These are phyloP conservation scores for Malurus melanocephalus DNA, from an alignment of 2,113 vertebrate genomes.

Conservation along the genomic window DNA sequence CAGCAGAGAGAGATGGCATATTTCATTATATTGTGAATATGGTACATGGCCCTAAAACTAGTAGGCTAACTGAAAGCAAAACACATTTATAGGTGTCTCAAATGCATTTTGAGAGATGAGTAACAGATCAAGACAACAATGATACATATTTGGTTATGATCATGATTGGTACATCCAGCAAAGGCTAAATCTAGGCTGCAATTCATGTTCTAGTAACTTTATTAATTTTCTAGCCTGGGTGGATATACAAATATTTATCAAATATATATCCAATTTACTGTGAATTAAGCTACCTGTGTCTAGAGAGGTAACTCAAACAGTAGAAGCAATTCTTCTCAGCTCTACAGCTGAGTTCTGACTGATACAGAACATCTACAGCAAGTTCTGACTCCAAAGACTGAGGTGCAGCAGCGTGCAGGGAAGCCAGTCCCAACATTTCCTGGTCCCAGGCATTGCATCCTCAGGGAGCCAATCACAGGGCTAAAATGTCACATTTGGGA, in stretches of 20 bases:
- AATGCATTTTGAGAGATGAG: neutral
- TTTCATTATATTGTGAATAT: neutral
- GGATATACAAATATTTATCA: neutral
- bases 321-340: neutral
- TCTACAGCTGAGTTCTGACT: neutral
- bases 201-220: neutral
- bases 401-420: neutral
- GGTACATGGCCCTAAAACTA: neutral
- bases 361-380: too few species aligned
- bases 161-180: neutral
- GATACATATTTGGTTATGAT: fast-evolving
- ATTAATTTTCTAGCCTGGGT: neutral
- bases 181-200: neutral
- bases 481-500: neutral
- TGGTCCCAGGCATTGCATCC: fast-evolving
- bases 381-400: neutral
- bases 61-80: neutral
- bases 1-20: neutral
- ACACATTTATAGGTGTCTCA: neutral
- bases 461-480: neutral
- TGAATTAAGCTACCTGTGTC: neutral
- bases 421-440: neutral
- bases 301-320: neutral
- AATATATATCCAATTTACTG: neutral
- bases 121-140: neutral